These are phyloP conservation scores for Peromyscus californicus DNA, from an alignment of 2,113 vertebrate genomes.

Conservation along the genomic window DNA sequence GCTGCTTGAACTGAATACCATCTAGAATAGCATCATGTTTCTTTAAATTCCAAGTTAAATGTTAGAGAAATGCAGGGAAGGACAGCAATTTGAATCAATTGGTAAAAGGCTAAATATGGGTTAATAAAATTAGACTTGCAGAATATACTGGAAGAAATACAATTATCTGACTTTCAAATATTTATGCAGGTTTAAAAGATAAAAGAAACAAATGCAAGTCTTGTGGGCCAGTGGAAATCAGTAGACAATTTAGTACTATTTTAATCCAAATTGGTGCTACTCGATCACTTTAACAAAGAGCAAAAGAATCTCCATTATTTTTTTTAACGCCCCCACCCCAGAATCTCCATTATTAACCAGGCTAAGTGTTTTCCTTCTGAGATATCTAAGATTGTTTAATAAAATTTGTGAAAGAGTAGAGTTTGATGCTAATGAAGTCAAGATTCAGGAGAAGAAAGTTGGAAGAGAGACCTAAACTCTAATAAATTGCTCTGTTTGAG, in stretches of 20 bases:
- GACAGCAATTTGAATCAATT: conserved; percentile 20
- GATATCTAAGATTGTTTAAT: not conserved
- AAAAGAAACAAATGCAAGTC: not conserved
- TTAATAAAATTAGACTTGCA: conserved; percentile 47
- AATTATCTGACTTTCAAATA: conserved; percentile 29
- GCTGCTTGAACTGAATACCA: conserved; percentile 8
- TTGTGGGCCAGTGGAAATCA: not conserved
- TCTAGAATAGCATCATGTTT: not conserved
- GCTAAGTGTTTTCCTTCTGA: conserved; percentile 21
- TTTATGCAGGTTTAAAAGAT: not conserved
- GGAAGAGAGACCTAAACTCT: not conserved
- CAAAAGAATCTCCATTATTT: conserved; percentile 9
- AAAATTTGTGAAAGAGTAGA: conserved; percentile 23
- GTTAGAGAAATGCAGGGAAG: conserved; percentile 30
- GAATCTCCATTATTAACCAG: conserved; percentile 15
- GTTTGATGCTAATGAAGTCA: not conserved
- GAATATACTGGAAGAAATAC: not conserved
- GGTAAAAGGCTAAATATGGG: not conserved
- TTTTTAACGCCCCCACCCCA: too few relatives aligned
- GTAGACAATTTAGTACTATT: conserved; percentile 12
- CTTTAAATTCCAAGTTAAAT: conserved; percentile 46
- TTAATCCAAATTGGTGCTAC: not conserved
- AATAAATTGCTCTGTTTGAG: not conserved
- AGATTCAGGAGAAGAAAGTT: not conserved
- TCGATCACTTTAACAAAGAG: conserved; percentile 26